Evolutionary conservation across 2,113 vertebrate genomes (phyloP), one percentile per base, ranked within the genome.

Genomic region (Otocyon megalotis): DNA sequence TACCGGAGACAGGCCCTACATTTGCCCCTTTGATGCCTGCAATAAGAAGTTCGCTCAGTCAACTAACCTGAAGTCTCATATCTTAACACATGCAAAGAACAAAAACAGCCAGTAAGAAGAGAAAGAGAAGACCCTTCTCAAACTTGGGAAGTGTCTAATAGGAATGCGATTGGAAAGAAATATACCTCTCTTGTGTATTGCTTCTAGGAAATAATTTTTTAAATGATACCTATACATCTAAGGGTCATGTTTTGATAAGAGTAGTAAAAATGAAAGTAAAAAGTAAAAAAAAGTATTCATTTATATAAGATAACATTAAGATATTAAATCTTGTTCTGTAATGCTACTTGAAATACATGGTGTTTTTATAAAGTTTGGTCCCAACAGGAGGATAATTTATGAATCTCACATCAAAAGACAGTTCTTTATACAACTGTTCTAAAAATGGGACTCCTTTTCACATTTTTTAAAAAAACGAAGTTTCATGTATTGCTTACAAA

Each of bases 31-130:
- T 20, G 99, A 99, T 1, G 99, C 98, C 96, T 99, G 99, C 98
- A 99, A 98, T 98, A 99, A 99, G 99, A 99, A 99, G 98, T 99
- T 99, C 93, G 99, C 99, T 87, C 99, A 99, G 98, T 99, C 99
- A 79, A 99, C 99, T 97, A 99, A 99, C 98, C 99, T 99, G 98
- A 99, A 99, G 98, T 99, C 99, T 98, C 99, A 99, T 98, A 99
- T 99, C 98, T 98, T 99, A 98, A 99, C 99, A 98, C 99, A 99
- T 2, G 98, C 99, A 85, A 99, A 99, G 99, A 99, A 99, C 97
- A 99, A 99, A 99, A 99, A 99, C 98, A 99, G 99, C 99, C 99
- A 99, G 98, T 99, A 98, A 92, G 58, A 93, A 94, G 90, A 88
- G 84, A 83, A 93, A 94, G 90, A 88, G 84, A 83, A 98, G 97